Evolutionary conservation across 2,888 invertebrate genomes (phyloP), one percentile per base, ranked within the genome.

Genomic region (Ctena decussata): DNA sequence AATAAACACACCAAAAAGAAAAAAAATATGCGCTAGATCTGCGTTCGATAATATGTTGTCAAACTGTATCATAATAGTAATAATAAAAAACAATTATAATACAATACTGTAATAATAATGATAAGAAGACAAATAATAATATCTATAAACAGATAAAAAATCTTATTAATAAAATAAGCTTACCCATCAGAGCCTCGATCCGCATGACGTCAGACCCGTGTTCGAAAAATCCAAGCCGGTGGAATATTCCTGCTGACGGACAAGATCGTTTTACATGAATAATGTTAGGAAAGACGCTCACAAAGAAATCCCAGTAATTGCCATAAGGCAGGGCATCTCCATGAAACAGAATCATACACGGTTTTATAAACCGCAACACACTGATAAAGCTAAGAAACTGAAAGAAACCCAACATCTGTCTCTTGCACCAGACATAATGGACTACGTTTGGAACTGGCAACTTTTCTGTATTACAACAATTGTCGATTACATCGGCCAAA

Each of bases 171-270:
- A n/a, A n/a, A n/a, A n/a, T n/a, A n/a, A n/a, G n/a, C 69, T 72
- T 73, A 92, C 92, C 79, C 75, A 80, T 84, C 32, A 92, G 60
- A 0, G 88, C 89, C 60, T 91, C 85, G 21, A 92, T 86, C 39
- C 92, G 70, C 32, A 87, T 86, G 12, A 92, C 82, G 70, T 92
- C 92, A 0, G 92, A 86, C n/a, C 89, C 80, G 84, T 92, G 92
- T 73, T 92, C 91, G 3, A 83, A 60, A n/a, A 70, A 86, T 0
- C 80, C 81, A 15, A 92, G 60, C 53, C 70, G 80, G 12, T 87
- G 46, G 12, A 91, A 91, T 71, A 89, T 91, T 12, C 91, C 82
- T 15, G 82, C 65, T 0, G 41, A 49, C 0, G 91, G 91, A n/a
- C 80, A 73, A 0, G 77, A 74, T n/a, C 84, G 46, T 0, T 72